Evolutionary conservation across 2,888 invertebrate species (phyloP).

Genomic region (Allygus modestus): DNA sequence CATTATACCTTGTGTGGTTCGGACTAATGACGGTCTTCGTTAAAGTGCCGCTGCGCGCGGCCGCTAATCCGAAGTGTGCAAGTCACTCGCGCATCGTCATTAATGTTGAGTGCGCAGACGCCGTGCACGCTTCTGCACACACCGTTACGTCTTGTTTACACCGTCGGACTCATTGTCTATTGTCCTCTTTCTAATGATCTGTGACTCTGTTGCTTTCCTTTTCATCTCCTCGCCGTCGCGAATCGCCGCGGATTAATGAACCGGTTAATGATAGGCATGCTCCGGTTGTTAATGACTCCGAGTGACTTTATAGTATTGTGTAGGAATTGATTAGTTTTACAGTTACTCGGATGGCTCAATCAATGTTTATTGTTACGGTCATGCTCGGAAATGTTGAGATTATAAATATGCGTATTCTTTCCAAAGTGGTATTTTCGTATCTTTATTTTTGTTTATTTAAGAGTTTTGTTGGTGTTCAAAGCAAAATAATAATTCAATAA

Average conservation of each 20-base stretch:
- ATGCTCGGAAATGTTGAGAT: not conserved
- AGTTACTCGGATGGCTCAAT: not conserved
- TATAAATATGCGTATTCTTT: too few relatives aligned
- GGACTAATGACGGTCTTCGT: constrained; percentile 23
- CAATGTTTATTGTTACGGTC: not conserved
- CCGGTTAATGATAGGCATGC: constrained; percentile 1
- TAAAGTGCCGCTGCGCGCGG: constrained; percentile 6
- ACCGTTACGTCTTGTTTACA: constrained; percentile 55
- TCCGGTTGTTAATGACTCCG: not conserved
- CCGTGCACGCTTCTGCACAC: constrained; percentile 42
- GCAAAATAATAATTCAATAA: not conserved
- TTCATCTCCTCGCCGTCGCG: constrained; percentile 32
- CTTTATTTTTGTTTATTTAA: too few relatives aligned
- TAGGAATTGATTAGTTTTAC: constrained; percentile 6
- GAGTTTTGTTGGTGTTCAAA: too few relatives aligned
- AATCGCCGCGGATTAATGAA: constrained; percentile 33
- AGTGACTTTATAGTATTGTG: not conserved
- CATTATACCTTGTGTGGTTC: constrained; percentile 1
- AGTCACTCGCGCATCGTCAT: constrained; percentile 36
- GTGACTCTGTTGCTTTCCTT: constrained; percentile 38
- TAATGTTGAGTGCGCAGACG: constrained; percentile 1
- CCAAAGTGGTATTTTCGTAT: too few relatives aligned
- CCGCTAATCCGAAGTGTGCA: constrained; percentile 17
- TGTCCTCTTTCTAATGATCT: constrained; percentile 43
- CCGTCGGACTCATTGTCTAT: constrained; percentile 50